A percentile compares a stretch with the other conserved stretches of the same genome.
Conservation (phyloP, 1,140 invertebrate genomes). For the Papilio polyxenes region DNA sequence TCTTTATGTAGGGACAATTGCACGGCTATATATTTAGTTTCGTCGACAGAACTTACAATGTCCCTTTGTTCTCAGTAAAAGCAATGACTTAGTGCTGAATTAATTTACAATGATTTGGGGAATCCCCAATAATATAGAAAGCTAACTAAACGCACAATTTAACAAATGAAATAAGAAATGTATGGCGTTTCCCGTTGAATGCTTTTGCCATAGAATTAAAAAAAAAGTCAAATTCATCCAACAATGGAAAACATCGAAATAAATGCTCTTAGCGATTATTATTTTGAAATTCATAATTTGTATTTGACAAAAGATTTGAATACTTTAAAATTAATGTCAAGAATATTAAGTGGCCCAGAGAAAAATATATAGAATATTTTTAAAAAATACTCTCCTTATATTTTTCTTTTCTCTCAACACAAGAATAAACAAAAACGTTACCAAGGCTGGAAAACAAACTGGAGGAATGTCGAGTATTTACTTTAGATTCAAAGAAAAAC, state of each 20-base stretch:
- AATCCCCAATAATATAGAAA: background rate
- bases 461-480: conserved; percentile 26
- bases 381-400: background rate
- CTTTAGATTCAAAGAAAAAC: conserved; percentile 18
- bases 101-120: conserved; percentile 6
- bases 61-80: conserved; percentile 33
- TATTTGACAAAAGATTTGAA: background rate
- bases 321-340: background rate
- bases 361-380: background rate
- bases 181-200: background rate
- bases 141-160: background rate
- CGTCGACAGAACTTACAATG: conserved; percentile 33
- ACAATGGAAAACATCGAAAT: too few relatives aligned
- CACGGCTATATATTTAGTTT: conserved; percentile 39
- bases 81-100: conserved; percentile 24
- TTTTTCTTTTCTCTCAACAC: background rate
- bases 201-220: too few relatives aligned
- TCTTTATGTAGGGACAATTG: conserved; percentile 40
- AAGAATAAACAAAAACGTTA: background rate
- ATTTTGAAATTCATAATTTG: background rate
- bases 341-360: background rate
- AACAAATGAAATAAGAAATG: conserved; percentile 3
- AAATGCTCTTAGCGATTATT: background rate
- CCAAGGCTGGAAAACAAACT: background rate
- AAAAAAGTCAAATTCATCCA: too few relatives aligned